phyloP scores from a whole-genome alignment of 2,888 invertebrate species.

The Tipula helvola region DNA sequence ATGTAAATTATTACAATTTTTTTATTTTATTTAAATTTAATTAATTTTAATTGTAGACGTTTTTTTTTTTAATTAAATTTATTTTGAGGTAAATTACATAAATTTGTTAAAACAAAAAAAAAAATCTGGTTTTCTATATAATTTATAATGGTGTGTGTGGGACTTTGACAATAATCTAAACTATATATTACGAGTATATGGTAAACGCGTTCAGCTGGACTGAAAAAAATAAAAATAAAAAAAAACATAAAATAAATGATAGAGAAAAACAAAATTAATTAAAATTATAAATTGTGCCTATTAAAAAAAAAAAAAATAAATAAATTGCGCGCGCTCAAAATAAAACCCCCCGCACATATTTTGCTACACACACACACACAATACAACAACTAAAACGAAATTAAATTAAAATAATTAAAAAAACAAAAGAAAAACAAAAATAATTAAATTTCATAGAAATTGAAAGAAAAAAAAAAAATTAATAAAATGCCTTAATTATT shows the following conservation, averaged over 20 bases:
- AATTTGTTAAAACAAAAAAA: background rate
- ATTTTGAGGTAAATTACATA: background rate
- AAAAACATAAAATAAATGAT: background rate
- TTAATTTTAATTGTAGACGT: background rate
- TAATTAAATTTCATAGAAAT: background rate
- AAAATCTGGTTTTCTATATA: background rate
- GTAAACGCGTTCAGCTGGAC: background rate
- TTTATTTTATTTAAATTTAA: background rate
- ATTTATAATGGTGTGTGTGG: background rate
- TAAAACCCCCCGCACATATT: background rate
- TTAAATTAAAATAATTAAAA: background rate
- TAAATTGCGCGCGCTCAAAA: background rate
- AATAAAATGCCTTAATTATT: constrained; percentile 8
- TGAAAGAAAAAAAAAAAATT: background rate
- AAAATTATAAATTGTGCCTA: background rate
- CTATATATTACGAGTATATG: background rate
- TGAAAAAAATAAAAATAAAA: no score
- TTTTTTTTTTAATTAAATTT: background rate
- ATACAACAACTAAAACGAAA: background rate
- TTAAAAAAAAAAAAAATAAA: background rate
- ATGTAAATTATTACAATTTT: background rate
- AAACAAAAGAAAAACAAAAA: no score
- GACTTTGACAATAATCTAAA: background rate
- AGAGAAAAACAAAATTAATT: background rate
- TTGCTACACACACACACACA: background rate